Percentiles rank a stretch among this genome's conserved stretches.
Conservation (phyloP, 2,888 invertebrate genomes). For the Xylota segnis region DNA sequence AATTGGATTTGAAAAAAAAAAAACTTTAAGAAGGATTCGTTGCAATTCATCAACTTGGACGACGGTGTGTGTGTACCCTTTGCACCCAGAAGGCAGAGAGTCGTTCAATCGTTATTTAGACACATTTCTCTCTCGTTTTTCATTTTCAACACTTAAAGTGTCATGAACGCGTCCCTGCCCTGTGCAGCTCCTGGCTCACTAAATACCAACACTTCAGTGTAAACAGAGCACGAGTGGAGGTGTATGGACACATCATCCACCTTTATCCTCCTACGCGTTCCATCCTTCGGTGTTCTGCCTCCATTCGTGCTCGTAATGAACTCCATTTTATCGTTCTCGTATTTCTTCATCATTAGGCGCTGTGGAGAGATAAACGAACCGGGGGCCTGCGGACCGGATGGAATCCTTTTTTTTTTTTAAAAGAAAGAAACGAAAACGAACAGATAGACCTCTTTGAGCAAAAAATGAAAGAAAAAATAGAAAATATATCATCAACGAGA, state of each 20-base stretch:
- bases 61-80: neutral
- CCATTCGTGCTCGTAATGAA: constrained; percentile 43
- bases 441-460: neutral
- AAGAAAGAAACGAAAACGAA: neutral
- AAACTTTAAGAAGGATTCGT: neutral
- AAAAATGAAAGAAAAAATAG: neutral
- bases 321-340: constrained; percentile 52
- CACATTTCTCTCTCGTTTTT: constrained; percentile 34
- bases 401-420: constrained; percentile 24
- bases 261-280: neutral
- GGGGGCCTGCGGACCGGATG: constrained; percentile 24
- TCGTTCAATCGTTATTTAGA: constrained; percentile 38
- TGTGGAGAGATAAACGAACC: constrained; percentile 25
- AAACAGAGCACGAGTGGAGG: constrained; percentile 15
- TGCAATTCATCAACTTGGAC: neutral
- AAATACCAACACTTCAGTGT: constrained; percentile 20
- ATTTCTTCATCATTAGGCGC: constrained; percentile 61
- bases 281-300: constrained; percentile 26
- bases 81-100: neutral
- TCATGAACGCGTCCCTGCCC: constrained; percentile 29
- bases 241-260: constrained; percentile 14
- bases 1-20: neutral
- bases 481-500: constrained; percentile 9
- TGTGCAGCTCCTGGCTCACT: constrained; percentile 3
- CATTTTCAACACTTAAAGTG: constrained; percentile 56